A percentile compares a stretch with the other conserved stretches of the same genome.
These are phyloP conservation scores for Intellagama lesueurii DNA, from an alignment of 2,797 vertebrate species.

Conservation along the genomic window DNA sequence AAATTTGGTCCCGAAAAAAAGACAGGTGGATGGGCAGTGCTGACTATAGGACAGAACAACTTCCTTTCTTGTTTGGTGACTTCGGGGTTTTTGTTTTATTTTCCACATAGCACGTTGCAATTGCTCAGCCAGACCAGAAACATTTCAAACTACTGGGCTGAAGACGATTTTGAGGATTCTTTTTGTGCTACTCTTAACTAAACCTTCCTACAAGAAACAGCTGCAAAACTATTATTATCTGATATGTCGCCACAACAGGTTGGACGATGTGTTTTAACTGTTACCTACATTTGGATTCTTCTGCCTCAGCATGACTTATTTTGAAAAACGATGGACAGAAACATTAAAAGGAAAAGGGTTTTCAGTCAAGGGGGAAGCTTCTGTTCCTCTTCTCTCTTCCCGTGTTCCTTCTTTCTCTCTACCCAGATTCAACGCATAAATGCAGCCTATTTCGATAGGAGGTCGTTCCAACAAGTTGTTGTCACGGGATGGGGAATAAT, in stretches of 20 bases:
- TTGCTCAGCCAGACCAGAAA: not conserved
- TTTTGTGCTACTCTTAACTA: not conserved
- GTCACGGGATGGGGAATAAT: not conserved
- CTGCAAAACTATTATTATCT: not conserved
- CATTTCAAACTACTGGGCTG: not conserved
- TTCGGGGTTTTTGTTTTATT: not conserved
- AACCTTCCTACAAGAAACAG: not conserved
- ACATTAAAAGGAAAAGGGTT: not conserved
- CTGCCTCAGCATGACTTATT: not conserved
- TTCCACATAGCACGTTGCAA: too few species aligned
- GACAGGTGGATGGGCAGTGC: too few species aligned
- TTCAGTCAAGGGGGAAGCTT: not conserved
- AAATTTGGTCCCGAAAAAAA: too few species aligned
- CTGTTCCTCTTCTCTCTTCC: not conserved
- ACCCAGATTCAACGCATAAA: not conserved
- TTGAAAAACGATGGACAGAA: not conserved
- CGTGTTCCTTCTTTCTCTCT: not conserved
- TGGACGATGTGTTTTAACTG: too few species aligned
- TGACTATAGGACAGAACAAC: not conserved
- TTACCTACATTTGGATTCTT: not conserved
- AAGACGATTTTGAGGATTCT: not conserved
- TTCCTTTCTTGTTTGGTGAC: not conserved
- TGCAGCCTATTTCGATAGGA: not conserved
- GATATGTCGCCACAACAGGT: too few species aligned
- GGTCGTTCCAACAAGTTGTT: not conserved